phyloP scores from a whole-genome alignment of 2,113 vertebrate genomes.

The Centropus bengalensis region DNA sequence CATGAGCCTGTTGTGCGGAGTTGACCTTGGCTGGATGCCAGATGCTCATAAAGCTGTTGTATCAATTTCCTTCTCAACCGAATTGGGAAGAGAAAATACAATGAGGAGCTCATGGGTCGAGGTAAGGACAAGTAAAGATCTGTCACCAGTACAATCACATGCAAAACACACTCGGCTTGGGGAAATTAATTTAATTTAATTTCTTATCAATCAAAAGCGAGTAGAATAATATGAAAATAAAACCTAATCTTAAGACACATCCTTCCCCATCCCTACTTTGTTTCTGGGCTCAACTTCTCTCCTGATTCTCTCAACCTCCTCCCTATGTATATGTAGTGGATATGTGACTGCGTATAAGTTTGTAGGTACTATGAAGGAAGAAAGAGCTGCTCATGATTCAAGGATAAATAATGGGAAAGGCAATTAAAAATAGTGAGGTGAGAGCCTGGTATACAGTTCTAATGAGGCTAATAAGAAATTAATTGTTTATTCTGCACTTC shows the following conservation, averaged over 20 bases:
- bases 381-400: neutral
- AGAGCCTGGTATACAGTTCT: neutral
- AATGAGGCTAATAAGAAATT: neutral
- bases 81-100: neutral
- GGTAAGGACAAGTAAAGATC: neutral
- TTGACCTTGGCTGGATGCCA: neutral
- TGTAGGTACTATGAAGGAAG: neutral
- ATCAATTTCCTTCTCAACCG: neutral
- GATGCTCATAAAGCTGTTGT: neutral
- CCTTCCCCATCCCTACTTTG: neutral
- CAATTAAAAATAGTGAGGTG: neutral
- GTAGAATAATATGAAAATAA: neutral
- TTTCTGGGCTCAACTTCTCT: neutral
- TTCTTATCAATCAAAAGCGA: neutral
- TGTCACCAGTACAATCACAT: neutral
- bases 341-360: neutral
- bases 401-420: neutral
- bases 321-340: neutral
- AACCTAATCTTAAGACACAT: neutral
- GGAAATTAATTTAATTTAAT: neutral
- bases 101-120: neutral
- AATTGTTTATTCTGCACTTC: neutral
- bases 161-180: neutral
- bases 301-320: neutral
- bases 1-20: neutral